Evolutionary conservation across 1,140 invertebrate species (phyloP), one percentile per base, ranked within the genome.

Genomic region (Amyelois transitella): DNA sequence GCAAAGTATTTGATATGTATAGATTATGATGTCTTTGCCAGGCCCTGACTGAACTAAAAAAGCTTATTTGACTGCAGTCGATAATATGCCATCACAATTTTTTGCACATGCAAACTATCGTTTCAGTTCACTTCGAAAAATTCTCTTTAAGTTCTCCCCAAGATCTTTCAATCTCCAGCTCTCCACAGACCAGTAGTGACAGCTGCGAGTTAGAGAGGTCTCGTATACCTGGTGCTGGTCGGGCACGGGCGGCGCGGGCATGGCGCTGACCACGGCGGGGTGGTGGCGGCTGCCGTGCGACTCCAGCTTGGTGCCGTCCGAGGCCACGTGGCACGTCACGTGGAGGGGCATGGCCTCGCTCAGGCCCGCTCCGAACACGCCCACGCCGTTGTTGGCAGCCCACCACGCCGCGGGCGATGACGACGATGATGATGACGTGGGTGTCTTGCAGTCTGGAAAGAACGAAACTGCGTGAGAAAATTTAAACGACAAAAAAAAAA

Each of bases 251-350:
- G 71, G 71, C 14, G 67, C 67, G 47, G 68, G 63, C 54, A 71
- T 18, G 14, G 62, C 49, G 55, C 72, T 78, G 51, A 81, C 75
- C 28, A 86, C 74, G 10, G 77, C 68, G 21, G 77, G 63, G 56
- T 75, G 71, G 22, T 71, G 77, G 0, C 77, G 51, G 7, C 67
- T 49, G 18, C 78, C 72, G n/a, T 68, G 77, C 10, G 80, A 88
- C 76, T 93, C 92, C 65, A 93, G 88, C 63, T 91, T 91, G 45
- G 92, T 93, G 8, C 92, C 92, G 78, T 94, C 93, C 62, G 92
- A 93, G 6, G 93, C 92, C 20, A 91, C 88, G 87, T 93, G 91
- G 67, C 92, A 92, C 1, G 89, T 90, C 58, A 93, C 93, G 72
- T 92, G 91, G 2, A 94, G 83, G 2, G 93, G 92, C 78, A 92